Percentiles rank a stretch among this genome's conserved stretches.
Conservation (phyloP, 64 coral and sea anemone species). For the Trachythela sp. region DNA sequence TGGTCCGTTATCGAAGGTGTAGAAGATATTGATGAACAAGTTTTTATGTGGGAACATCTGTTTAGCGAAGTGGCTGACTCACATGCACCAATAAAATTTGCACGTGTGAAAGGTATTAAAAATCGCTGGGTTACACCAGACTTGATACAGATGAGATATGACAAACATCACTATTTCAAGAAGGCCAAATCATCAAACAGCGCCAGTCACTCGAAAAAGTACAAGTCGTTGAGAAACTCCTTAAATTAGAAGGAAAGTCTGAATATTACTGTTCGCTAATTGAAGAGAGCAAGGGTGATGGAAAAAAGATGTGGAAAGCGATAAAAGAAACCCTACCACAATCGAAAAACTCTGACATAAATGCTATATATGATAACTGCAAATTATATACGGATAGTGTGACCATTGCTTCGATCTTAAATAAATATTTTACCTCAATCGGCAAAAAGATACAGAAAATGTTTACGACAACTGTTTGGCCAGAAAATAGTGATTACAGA, state of each 20-base stretch:
- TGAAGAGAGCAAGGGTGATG: conserved; percentile 5
- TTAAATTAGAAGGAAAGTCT: conserved; percentile 11
- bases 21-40: conserved; percentile 17
- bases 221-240: background rate
- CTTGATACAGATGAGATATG: conserved; percentile 19
- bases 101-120: background rate
- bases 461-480: too few relatives aligned
- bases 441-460: too few relatives aligned
- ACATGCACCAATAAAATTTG: conserved; percentile 3
- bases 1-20: background rate
- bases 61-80: conserved; percentile 23
- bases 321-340: too few relatives aligned
- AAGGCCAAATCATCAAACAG: background rate
- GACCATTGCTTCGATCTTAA: too few relatives aligned
- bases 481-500: too few relatives aligned
- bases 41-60: conserved; percentile 24
- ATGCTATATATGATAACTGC: too few relatives aligned
- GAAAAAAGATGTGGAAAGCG: background rate
- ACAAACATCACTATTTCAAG: conserved; percentile 23
- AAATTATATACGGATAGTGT: too few relatives aligned
- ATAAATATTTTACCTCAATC: too few relatives aligned
- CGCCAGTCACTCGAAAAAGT: background rate
- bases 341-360: too few relatives aligned
- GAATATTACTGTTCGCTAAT: background rate
- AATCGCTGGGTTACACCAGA: conserved; percentile 23